Evolutionary conservation across 1,140 invertebrate species (phyloP), one percentile per base, ranked within the genome.

Genomic region (Oncopodura yosiiana): DNA sequence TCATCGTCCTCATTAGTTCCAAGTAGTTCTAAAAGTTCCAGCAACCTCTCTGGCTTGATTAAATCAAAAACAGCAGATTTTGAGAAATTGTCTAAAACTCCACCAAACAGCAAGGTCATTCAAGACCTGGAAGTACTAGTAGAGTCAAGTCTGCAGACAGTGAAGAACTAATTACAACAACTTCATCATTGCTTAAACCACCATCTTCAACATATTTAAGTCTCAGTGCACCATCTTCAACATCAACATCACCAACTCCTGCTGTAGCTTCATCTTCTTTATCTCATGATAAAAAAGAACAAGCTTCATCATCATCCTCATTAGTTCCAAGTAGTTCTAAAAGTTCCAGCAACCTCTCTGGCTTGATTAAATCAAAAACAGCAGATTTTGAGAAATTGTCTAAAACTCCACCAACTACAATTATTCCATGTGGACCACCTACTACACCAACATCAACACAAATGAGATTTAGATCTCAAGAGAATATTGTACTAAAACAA

Each of bases 1-100:
- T n/a, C n/a, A n/a, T n/a, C n/a, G n/a, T n/a, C n/a, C n/a, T n/a
- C n/a, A n/a, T n/a, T n/a, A n/a, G n/a, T n/a, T n/a, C n/a, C n/a
- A n/a, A n/a, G n/a, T n/a, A n/a, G n/a, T n/a, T n/a, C n/a, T n/a
- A n/a, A n/a, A n/a, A n/a, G n/a, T n/a, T n/a, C n/a, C n/a, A n/a
- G n/a, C n/a, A 60, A 60, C 18, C 54, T 61, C 18, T 44, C 49
- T 14, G 60, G 55, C 12, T 51, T 64, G 12, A 64, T 64, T 8
- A 64, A 64, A 52, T 61, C 59, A 0, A 64, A 64, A 48, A 64
- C 62, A 26, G 59, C 62, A 16, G 62, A 64, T 26, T 64, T 64
- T 42, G 62, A 64, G 27, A 64, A 61, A 38, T 18, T 63, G 23
- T 45, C 57, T 0, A 51, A 30, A 12, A 30, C 18, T 18, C 41